Base-by-base conservation (phyloP, 2,797 vertebrate species). In the Acomys russatus region DNA sequence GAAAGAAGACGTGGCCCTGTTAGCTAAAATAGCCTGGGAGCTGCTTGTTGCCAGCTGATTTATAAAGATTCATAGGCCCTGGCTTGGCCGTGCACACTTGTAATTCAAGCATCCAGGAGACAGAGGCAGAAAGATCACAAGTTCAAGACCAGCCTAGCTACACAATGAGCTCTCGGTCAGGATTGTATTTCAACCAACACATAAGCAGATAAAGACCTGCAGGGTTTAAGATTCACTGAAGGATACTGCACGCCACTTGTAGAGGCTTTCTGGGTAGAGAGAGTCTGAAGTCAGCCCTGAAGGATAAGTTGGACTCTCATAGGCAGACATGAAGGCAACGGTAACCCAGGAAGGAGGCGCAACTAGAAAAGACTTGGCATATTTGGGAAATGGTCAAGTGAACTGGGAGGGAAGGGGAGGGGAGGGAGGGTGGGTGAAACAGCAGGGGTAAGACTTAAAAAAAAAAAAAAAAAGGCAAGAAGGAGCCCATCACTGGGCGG, bases 381-480 rank as follows among this genome's bases (percentile, higher is more conserved):
- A 35, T 17, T 14, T 79, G 68, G 86, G 93, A 66, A 82, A 56
- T 61, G 63, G 18, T 15, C 35, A 83, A 56, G 2, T 54, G 49
- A 33, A 22, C 30, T 25, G 1, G 33, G 80, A 44, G 59, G 20
- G 51, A n/a, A 38, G 85, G 33, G 25, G 38, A 49, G 44, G 23
- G 49, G 23, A n/a, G 56, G 2, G 3, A 14, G 23, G 6, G 15
- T 20, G 38, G 0, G 35, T 1, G 12, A 35, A 3, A 35, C 0
- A 51, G 35, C 7, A 35, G 63, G 70, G 74, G 20, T 33, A 63
- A 68, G 54, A 61, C 11, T 68, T 68, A 51, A 23, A 63, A 38
- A 70, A 35, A 28, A 91, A 18, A 23, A 63, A 38, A 70, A 35
- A 28, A 91, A 18, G 2, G 8, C 14, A 56, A 61, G 59, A 23